phyloP scores from a whole-genome alignment of 2,888 invertebrate species.

The Folsomia candida region DNA sequence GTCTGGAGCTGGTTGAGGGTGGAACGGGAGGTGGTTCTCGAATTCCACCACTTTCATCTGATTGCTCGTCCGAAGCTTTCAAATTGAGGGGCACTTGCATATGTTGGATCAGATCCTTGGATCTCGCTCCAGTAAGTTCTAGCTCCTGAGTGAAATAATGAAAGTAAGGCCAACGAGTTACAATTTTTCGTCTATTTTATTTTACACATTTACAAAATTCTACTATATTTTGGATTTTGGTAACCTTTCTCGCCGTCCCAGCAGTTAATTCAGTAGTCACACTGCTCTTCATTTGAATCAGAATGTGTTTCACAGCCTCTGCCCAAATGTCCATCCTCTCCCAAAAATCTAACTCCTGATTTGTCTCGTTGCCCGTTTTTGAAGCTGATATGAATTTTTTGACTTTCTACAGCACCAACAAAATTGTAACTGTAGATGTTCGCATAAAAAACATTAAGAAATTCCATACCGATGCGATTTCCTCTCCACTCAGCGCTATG shows the following conservation, averaged over 20 bases:
- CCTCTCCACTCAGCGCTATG: constrained; percentile 24
- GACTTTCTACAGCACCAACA: constrained; percentile 23
- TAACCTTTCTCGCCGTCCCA: constrained; percentile 12
- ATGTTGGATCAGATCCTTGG: constrained; percentile 28
- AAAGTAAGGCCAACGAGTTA: background rate
- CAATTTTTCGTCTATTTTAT: background rate
- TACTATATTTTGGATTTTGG: background rate
- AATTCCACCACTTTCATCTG: background rate
- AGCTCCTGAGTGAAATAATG: constrained; percentile 19
- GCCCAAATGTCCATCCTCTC: constrained; percentile 38
- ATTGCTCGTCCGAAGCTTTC: background rate
- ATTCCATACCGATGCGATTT: constrained; percentile 24
- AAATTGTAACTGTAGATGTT: background rate
- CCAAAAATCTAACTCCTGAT: constrained; percentile 23
- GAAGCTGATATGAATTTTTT: constrained; percentile 25
- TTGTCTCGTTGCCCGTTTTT: background rate
- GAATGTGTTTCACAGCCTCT: constrained; percentile 37
- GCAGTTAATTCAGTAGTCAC: constrained; percentile 23
- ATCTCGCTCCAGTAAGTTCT: constrained; percentile 31
- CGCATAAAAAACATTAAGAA: background rate
- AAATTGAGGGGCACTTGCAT: constrained; percentile 9
- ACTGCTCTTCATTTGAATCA: constrained; percentile 23
- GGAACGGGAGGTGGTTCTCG: constrained; percentile 16
- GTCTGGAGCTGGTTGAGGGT: background rate
- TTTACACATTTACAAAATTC: background rate